These are phyloP conservation scores for Tetragnatha versicolor DNA, from an alignment of 1,140 invertebrate genomes.

Conservation along the genomic window DNA sequence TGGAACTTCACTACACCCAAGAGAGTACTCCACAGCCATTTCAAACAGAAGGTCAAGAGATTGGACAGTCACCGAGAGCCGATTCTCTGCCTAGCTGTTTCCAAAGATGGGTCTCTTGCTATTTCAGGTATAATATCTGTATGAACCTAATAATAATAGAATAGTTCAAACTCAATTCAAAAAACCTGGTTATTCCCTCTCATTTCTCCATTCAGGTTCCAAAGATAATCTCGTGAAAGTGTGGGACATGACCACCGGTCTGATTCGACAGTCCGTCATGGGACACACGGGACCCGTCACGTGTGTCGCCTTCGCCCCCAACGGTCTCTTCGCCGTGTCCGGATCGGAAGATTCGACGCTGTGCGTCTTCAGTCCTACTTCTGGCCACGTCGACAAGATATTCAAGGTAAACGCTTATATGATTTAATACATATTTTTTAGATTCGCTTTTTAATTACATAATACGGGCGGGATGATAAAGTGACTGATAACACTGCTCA, in stretches of 20 bases:
- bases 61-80: constrained; percentile 70
- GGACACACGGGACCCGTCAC: constrained; percentile 78
- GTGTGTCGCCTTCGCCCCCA: constrained; percentile 79
- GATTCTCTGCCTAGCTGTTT: constrained; percentile 81
- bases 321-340: constrained; percentile 78
- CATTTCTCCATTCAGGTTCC: constrained; percentile 66
- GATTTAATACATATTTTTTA: no score
- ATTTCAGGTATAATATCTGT: constrained; percentile 68
- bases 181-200: background rate
- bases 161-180: background rate
- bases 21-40: constrained; percentile 61
- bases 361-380: constrained; percentile 75
- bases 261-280: constrained; percentile 74
- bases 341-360: constrained; percentile 82
- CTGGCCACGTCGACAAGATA: constrained; percentile 4
- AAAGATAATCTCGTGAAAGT: constrained; percentile 77
- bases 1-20: constrained; percentile 77
- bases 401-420: constrained; percentile 45
- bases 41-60: constrained; percentile 40
- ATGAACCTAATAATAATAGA: background rate
- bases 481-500: no score
- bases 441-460: no score
- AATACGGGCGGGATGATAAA: no score
- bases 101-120: constrained; percentile 80
- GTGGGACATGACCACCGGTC: constrained; percentile 80